Percentiles rank a stretch among this genome's conserved stretches.
Evolutionary conservation across 2,113 vertebrate genomes (phyloP).

Genomic region (Platanista minor): DNA sequence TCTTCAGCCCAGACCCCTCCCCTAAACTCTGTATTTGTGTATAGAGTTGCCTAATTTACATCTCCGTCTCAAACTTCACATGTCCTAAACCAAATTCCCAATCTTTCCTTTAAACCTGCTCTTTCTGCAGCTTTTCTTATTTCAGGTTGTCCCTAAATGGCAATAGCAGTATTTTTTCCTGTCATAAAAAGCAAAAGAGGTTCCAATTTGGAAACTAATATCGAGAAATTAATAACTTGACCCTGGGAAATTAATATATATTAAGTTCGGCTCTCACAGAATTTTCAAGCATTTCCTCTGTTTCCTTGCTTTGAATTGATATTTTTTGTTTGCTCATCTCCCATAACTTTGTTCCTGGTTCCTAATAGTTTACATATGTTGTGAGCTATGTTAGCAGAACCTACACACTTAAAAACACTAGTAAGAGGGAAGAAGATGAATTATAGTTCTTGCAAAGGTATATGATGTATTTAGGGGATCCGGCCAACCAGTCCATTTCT

Average conservation of each 20-base stretch:
- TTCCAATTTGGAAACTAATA: neutral
- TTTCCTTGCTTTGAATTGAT: neutral
- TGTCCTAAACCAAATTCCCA: neutral
- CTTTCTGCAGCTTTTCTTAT: neutral
- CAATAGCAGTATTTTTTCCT: neutral
- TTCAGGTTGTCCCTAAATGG: neutral
- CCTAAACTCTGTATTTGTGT: neutral
- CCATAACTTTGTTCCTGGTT: neutral
- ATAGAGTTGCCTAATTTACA: neutral
- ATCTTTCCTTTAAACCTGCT: neutral
- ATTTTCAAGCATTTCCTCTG: neutral
- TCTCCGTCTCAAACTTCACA: neutral
- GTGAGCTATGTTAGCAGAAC: neutral
- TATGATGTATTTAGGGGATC: neutral
- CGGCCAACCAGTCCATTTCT: neutral
- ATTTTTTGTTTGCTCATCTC: neutral
- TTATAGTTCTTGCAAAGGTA: neutral
- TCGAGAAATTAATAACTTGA: neutral
- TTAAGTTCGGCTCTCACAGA: neutral
- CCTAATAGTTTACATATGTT: neutral
- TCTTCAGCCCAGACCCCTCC: neutral
- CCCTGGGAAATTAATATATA: neutral
- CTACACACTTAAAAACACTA: neutral
- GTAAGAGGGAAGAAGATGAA: neutral
- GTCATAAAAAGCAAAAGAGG: neutral